Percentiles rank a stretch among this genome's conserved stretches.
Evolutionary conservation across 2,888 invertebrate genomes (phyloP).

Genomic region (Eristalis arbustorum): DNA sequence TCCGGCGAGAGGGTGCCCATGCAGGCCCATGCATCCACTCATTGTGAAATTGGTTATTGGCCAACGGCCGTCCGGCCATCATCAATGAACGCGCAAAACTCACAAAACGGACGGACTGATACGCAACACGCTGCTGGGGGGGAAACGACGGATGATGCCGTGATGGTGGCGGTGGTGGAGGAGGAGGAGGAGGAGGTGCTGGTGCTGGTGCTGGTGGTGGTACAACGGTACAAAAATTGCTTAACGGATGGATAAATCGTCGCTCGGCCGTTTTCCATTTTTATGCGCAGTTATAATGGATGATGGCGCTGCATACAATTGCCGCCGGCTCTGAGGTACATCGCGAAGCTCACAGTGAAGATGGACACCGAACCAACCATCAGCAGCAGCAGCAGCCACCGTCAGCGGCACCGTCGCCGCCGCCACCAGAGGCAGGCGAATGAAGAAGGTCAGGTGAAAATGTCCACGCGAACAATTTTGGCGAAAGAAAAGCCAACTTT

Average conservation of each 20-base stretch:
- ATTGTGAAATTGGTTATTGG: conserved; percentile 62
- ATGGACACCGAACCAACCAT: conserved; percentile 40
- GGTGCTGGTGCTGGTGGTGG: background rate
- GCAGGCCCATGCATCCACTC: conserved; percentile 5
- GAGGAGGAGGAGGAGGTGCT: background rate
- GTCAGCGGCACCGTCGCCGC: background rate
- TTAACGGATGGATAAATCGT: conserved; percentile 71
- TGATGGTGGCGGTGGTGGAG: background rate
- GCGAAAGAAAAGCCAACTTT: conserved; percentile 52
- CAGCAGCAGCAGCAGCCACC: background rate
- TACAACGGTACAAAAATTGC: conserved; percentile 70
- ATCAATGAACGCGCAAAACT: conserved; percentile 56
- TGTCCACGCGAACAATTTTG: conserved; percentile 60
- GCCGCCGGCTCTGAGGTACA: conserved; percentile 60
- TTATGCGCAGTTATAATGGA: conserved; percentile 71
- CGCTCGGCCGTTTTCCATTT: conserved; percentile 69
- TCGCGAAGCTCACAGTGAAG: conserved; percentile 35
- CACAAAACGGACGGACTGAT: background rate
- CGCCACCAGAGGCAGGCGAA: background rate
- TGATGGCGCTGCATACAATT: conserved; percentile 69
- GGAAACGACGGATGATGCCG: background rate
- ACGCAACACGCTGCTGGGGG: background rate
- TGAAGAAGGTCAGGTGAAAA: conserved; percentile 69
- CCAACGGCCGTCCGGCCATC: conserved; percentile 47
- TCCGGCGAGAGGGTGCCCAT: conserved; percentile 9